phyloP scores from a whole-genome alignment of 2,888 invertebrate genomes.

The Pterobdella sp. region DNA sequence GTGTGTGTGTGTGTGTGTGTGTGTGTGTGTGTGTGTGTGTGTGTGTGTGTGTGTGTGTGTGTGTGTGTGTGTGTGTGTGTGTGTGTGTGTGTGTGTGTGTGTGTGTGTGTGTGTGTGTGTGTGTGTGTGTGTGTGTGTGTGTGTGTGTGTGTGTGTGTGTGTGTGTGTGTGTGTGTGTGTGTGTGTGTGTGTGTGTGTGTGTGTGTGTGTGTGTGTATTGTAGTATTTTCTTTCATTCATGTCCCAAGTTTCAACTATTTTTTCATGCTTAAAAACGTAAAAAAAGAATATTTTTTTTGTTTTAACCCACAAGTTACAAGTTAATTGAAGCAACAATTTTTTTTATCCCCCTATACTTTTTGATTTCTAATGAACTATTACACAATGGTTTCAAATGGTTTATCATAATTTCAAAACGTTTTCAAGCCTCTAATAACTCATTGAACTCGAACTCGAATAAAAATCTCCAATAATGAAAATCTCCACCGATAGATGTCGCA shows the following conservation, averaged over 20 bases:
- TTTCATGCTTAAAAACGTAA: too few relatives aligned
- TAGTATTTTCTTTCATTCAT: background rate
- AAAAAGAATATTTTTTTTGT: too few relatives aligned
- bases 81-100: background rate
- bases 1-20: background rate
- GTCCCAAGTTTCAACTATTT: too few relatives aligned
- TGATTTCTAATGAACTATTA: too few relatives aligned
- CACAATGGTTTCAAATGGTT: too few relatives aligned
- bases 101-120: background rate
- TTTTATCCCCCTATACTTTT: too few relatives aligned
- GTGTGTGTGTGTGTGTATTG: background rate
- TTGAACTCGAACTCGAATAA: too few relatives aligned
- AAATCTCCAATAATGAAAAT: too few relatives aligned
- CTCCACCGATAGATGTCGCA: constrained; percentile 36
- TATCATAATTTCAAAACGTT: too few relatives aligned
- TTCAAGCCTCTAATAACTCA: too few relatives aligned
- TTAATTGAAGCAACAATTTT: too few relatives aligned
- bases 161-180: background rate
- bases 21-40: background rate
- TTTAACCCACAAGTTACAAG: too few relatives aligned
- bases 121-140: background rate
- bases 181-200: background rate
- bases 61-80: background rate
- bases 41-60: background rate
- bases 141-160: background rate